Percentiles rank a stretch among this genome's conserved stretches.
Evolutionary conservation across 2,113 vertebrate species (phyloP).

Genomic region (Rhombomys opimus): DNA sequence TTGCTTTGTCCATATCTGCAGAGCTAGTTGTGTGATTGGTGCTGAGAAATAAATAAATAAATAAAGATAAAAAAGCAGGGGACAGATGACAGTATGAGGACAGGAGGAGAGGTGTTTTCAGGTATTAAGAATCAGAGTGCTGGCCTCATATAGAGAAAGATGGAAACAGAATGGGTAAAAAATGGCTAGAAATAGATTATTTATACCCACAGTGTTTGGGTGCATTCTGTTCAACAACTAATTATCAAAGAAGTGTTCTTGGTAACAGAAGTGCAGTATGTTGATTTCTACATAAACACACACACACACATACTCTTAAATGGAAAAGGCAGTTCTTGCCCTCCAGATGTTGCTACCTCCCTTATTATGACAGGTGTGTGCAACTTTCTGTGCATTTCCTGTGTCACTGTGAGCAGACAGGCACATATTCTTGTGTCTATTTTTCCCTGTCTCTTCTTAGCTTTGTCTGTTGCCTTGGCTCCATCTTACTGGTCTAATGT

Average conservation of each 20-base stretch:
- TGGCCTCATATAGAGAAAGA: neutral
- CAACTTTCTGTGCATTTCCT: neutral
- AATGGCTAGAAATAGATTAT: conserved; percentile 22
- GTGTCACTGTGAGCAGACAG: neutral
- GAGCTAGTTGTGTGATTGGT: conserved; percentile 59
- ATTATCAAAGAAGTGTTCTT: conserved; percentile 60
- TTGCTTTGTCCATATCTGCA: conserved; percentile 75
- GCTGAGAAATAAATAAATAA: neutral
- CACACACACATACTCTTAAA: conserved; percentile 16
- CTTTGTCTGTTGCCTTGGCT: conserved; percentile 39
- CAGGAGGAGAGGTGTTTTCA: conserved; percentile 17
- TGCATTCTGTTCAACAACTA: conserved; percentile 5
- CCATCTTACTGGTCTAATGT: conserved; percentile 35
- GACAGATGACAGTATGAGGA: conserved; percentile 58
- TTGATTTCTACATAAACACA: conserved; percentile 49
- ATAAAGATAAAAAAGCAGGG: neutral
- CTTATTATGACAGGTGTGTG: neutral
- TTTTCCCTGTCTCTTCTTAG: neutral
- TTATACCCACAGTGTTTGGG: neutral
- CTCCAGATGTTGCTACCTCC: neutral
- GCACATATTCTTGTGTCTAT: neutral
- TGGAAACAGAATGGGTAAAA: neutral
- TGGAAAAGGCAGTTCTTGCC: conserved; percentile 31
- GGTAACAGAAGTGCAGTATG: conserved; percentile 38
- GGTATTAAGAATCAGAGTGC: neutral